Evolutionary conservation across 2,888 invertebrate species (phyloP), one percentile per base, ranked within the genome.

Genomic region (Meliscaeva auricollis): DNA sequence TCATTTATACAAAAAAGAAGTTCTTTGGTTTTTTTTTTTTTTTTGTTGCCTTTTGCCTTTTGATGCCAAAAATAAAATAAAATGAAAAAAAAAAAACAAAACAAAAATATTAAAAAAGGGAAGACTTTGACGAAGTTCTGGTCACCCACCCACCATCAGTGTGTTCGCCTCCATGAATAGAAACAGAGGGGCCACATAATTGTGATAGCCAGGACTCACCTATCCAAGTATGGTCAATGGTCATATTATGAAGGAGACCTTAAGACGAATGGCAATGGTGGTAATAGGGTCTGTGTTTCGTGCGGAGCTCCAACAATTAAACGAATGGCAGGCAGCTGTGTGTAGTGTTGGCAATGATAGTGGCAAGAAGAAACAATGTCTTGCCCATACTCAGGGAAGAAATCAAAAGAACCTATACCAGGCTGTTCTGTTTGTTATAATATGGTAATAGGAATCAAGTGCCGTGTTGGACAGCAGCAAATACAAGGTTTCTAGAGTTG

Each of bases 1-100:
- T 85, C 85, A 85, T 85, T 76, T 62, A 69, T 60, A 81, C 73
- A 77, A 85, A 77, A 85, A 85, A 74, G 69, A 69, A 73, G 32
- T 60, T 62, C 76, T 73, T 50, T 66, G 35, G 35, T 35, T n/a
- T 13, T 48, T 20, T 35, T 35, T 66, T 66, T 9, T 35, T 22
- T 56, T 32, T 56, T 17, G 9, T 35, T 13, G 0, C n/a, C 6
- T 15, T 32, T 66, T 35, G 8, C 44, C 44, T 35, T 66, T 66
- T 66, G 4, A 50, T 66, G 20, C 35, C 50, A n/a, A 62, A 30
- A 20, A n/a, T 26, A 56, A 20, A 30, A 52, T 13, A 35, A 68
- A 17, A 7, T 5, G 3, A 3, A 66, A n/a, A 11, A 11, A 26
- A 32, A 35, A 62, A n/a, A n/a, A n/a, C n/a, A n/a, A n/a, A n/a